A percentile compares a stretch with the other conserved stretches of the same genome.
Conservation (phyloP, 2,113 vertebrate species). For the Cottus gobio region DNA sequence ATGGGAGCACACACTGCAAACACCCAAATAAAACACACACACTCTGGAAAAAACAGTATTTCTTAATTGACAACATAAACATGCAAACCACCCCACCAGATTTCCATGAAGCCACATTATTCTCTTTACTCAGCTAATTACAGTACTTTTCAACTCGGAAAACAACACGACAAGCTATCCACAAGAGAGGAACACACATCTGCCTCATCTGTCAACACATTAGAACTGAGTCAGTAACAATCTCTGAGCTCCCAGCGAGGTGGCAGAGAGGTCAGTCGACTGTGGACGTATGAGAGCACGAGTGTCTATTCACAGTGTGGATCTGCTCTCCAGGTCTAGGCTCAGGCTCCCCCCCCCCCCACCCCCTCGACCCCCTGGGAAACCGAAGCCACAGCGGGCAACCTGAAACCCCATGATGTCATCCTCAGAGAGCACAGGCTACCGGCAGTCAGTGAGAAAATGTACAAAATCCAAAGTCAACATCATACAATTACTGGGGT, state of each 20-base stretch:
- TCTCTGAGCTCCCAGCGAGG: conserved; percentile 57
- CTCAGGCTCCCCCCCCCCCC: conserved; percentile 32
- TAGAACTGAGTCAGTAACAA: conserved; percentile 64
- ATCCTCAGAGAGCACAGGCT: conserved; percentile 68
- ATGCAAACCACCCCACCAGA: not conserved
- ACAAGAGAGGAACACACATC: conserved; percentile 64
- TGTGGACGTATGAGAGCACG: conserved; percentile 20
- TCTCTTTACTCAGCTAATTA: conserved; percentile 41
- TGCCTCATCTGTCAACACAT: conserved; percentile 74
- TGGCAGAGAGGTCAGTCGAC: conserved; percentile 63
- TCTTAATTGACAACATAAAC: conserved; percentile 26
- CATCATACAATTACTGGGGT: conserved; percentile 68
- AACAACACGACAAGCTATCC: conserved; percentile 43
- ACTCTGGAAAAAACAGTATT: conserved; percentile 18
- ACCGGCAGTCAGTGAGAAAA: conserved; percentile 69
- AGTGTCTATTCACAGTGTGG: conserved; percentile 49
- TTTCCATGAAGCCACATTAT: not conserved
- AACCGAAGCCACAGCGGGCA: conserved; percentile 68
- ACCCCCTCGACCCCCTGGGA: conserved; percentile 55
- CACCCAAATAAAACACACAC: not conserved
- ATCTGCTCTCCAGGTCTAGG: conserved; percentile 54
- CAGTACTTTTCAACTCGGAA: conserved; percentile 39
- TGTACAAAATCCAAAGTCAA: conserved; percentile 68
- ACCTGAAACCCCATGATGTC: conserved; percentile 79
- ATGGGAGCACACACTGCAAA: not conserved